These are phyloP conservation scores for Panthera uncia DNA, from an alignment of 2,113 vertebrate genomes.

Conservation along the genomic window DNA sequence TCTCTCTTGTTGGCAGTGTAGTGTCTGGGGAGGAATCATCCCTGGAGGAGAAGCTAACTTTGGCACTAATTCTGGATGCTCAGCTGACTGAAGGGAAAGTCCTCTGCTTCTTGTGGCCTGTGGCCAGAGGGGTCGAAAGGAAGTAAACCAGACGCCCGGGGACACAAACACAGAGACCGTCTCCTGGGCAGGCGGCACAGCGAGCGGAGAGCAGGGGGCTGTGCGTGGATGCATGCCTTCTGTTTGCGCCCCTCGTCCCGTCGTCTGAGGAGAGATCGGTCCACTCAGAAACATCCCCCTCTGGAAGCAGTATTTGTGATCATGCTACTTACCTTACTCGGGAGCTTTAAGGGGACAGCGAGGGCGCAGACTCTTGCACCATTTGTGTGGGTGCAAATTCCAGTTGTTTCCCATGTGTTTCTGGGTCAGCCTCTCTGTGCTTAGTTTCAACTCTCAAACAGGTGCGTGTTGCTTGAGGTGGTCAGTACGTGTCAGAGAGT, in stretches of 20 bases:
- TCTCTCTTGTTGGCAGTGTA: fast-evolving
- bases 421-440: fast-evolving
- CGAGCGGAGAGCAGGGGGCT: background rate
- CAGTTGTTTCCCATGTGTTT: too few species aligned
- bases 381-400: background rate
- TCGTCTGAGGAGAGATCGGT: background rate
- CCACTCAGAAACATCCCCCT: fast-evolving
- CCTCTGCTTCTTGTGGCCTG: fast-evolving
- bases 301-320: too few species aligned
- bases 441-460: fast-evolving
- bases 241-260: background rate
- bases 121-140: background rate
- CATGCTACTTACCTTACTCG: fast-evolving
- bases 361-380: fast-evolving
- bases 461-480: fast-evolving
- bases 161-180: fast-evolving
- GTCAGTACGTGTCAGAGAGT: fast-evolving
- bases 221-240: fast-evolving
- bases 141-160: background rate
- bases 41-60: background rate
- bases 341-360: fast-evolving
- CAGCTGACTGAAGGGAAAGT: background rate
- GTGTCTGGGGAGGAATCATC: background rate
- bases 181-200: fast-evolving
- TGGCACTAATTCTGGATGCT: too few species aligned